Evolutionary conservation across 2,797 vertebrate genomes (phyloP), one percentile per base, ranked within the genome.

Genomic region (Glyptemys insculpta): DNA sequence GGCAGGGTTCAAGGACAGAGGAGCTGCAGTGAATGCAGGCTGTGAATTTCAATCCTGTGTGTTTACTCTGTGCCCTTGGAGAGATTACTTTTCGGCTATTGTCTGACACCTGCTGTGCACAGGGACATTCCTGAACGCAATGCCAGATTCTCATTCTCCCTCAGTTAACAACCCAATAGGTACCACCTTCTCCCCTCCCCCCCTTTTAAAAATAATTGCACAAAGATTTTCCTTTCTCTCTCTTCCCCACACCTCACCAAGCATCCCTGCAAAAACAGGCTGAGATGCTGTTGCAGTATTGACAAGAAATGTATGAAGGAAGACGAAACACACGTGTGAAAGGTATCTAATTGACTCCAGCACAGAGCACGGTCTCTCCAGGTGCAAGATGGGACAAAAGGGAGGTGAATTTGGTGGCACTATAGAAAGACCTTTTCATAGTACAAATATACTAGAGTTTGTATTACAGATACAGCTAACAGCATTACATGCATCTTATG

Each of bases 71-170:
- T 84, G 72, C 2, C 49, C 65, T 92, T 59, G 31, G 27, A 95
- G 52, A 94, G 52, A 79, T 74, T 65, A 49, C 87, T 90, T 95
- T 96, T 95, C 80, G 89, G 8, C 53, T 88, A 57, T 57, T 85
- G 1, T 89, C 95, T 95, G 83, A 68, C 16, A 88, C 15, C 34
- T 1, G 4, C 8, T 6, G 91, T 93, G 29, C 12, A 23, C 80
- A 41, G 87, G 81, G 41, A 52, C 37, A 3, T 91, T 79, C 94
- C 49, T 91, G 54, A 95, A 62, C 1, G 1, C 84, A 91, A 57
- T 86, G 79, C 50, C 18, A 88, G 86, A 92, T 62, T n/a, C 53
- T 59, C 57, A 1, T 65, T 79, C 29, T 87, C 3, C 6, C 12
- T 83, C 52, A 83, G 6, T 79, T 83, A 85, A 2, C 57, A 56